Conservation (phyloP, 37 sponge, comb jelly and placozoan genomes). For the Crambe crambe region DNA sequence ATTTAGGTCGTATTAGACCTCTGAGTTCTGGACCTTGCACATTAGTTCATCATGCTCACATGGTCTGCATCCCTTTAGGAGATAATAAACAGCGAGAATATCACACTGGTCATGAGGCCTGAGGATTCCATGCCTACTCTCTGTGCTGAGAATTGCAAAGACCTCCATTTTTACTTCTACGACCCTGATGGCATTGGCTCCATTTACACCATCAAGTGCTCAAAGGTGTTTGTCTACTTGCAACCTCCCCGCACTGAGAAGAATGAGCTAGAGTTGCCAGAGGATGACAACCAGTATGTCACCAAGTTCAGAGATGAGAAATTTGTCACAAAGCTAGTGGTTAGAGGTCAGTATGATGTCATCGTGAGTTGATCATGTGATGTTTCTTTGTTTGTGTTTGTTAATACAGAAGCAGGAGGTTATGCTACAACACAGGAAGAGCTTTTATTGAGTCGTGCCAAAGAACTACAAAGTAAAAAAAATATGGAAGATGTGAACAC, state of each 20-base stretch:
- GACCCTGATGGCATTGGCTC: constrained; percentile 38
- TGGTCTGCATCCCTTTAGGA: constrained; percentile 50
- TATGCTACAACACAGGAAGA: constrained; percentile 74
- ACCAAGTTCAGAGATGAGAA: constrained; percentile 28
- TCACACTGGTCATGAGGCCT: constrained; percentile 39
- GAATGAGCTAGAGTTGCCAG: constrained; percentile 49
- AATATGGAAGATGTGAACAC: neutral
- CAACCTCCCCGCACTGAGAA: constrained; percentile 56
- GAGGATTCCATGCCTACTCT: constrained; percentile 62
- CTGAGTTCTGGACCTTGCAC: too few relatives aligned
- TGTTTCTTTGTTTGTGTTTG: neutral
- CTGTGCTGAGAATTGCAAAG: constrained; percentile 37
- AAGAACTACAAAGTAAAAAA: constrained; percentile 50
- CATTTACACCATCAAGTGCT: constrained; percentile 55
- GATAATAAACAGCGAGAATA: constrained; percentile 33
- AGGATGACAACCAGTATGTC: constrained; percentile 44
- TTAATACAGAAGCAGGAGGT: constrained; percentile 69
- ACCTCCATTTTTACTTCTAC: constrained; percentile 53
- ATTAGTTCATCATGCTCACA: neutral
- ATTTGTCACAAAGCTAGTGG: constrained; percentile 40
- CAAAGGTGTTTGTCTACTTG: constrained; percentile 46
- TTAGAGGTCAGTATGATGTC: constrained; percentile 55
- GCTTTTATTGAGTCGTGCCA: constrained; percentile 38
- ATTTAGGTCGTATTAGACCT: too few relatives aligned
- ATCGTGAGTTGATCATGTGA: neutral